A percentile compares a stretch with the other conserved stretches of the same genome.
These are phyloP conservation scores for Brachypalpus laphriformis DNA, from an alignment of 2,888 invertebrate species.

Conservation along the genomic window DNA sequence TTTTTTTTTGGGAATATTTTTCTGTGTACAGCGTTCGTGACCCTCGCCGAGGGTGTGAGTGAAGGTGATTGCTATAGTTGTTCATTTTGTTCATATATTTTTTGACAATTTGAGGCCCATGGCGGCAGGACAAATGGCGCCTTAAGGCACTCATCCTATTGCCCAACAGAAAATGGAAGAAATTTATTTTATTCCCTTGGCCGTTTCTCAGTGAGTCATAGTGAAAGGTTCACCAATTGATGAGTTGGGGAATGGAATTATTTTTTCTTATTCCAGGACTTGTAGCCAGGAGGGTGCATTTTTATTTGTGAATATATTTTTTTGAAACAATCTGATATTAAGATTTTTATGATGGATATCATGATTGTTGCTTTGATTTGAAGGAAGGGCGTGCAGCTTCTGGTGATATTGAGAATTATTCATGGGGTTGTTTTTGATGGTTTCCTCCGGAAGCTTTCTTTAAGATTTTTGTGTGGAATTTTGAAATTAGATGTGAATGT, in stretches of 20 bases:
- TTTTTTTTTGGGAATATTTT: too few species aligned
- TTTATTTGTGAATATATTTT: neutral
- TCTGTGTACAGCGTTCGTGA: constrained; percentile 31
- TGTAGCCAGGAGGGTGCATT: neutral
- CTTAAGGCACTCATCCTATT: constrained; percentile 32
- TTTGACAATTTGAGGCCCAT: constrained; percentile 44
- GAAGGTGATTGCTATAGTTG: constrained; percentile 21
- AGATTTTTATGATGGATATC: neutral
- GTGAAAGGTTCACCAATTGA: neutral
- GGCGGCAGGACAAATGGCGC: constrained; percentile 58
- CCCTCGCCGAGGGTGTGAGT: constrained; percentile 1
- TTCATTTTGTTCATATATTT: neutral
- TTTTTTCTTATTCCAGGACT: neutral
- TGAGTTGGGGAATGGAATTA: neutral
- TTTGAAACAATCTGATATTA: neutral
- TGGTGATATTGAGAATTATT: neutral
- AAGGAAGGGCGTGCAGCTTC: neutral
- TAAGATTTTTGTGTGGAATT: too few species aligned
- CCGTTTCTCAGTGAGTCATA: constrained; percentile 20
- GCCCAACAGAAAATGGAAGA: constrained; percentile 2
- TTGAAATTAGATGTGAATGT: too few species aligned
- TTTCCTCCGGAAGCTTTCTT: too few species aligned
- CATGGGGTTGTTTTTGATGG: neutral
- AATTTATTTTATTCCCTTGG: constrained; percentile 9
- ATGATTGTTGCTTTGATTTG: neutral